Evolutionary conservation across 2,888 invertebrate genomes (phyloP).

Genomic region (Tribolium freemani): DNA sequence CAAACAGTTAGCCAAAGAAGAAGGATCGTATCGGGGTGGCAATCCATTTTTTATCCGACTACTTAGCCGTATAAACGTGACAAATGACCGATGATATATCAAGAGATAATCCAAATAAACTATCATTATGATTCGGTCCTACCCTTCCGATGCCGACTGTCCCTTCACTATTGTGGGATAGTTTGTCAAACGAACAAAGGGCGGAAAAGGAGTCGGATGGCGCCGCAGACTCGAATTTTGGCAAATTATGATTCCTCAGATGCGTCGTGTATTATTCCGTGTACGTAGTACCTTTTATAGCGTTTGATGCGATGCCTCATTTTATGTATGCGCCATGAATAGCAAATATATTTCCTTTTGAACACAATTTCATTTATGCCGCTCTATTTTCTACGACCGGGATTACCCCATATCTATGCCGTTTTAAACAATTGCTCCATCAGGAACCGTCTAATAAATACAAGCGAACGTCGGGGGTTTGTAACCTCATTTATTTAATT

Average conservation of each 20-base stretch:
- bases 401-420: slow-evolving; percentile 35
- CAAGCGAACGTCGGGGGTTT: not conserved
- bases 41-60: slow-evolving; percentile 45
- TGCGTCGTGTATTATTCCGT: slow-evolving; percentile 49
- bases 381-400: slow-evolving; percentile 35
- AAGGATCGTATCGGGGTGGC: slow-evolving; percentile 39
- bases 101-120: slow-evolving; percentile 48
- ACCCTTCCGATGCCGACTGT: slow-evolving; percentile 35
- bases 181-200: slow-evolving; percentile 34
- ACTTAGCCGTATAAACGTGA: slow-evolving; percentile 46
- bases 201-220: slow-evolving; percentile 8
- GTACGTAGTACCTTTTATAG: slow-evolving; percentile 52
- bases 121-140: slow-evolving; percentile 43
- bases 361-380: slow-evolving; percentile 46
- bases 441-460: slow-evolving; percentile 14
- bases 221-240: slow-evolving; percentile 40
- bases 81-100: slow-evolving; percentile 48
- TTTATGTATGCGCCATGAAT: slow-evolving; percentile 55
- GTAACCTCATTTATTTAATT: slow-evolving; percentile 23
- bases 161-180: slow-evolving; percentile 35
- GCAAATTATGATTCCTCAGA: slow-evolving; percentile 44
- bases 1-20: slow-evolving; percentile 33
- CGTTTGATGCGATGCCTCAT: slow-evolving; percentile 53
- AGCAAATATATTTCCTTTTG: slow-evolving; percentile 52
- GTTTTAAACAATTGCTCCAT: slow-evolving; percentile 38